A percentile compares a stretch with the other conserved stretches of the same genome.
Evolutionary conservation across 2,797 vertebrate genomes (phyloP).

Genomic region (Trachurus trachurus): DNA sequence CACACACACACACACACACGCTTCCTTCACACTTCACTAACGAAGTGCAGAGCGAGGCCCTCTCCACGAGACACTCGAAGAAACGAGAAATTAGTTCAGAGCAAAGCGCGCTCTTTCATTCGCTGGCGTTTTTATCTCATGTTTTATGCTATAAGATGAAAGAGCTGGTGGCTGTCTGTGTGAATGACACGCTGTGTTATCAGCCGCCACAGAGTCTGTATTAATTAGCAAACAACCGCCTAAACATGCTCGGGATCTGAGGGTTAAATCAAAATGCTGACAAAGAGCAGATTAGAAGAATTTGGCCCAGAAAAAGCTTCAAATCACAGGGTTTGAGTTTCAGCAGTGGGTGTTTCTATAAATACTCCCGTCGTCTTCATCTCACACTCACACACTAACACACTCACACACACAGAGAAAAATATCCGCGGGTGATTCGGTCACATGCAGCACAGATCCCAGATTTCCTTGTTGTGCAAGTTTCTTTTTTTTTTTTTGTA

Average conservation of each 20-base stretch:
- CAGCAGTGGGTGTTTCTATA: slow-evolving; percentile 52
- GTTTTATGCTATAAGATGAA: slow-evolving; percentile 65
- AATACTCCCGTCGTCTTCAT: slow-evolving; percentile 48
- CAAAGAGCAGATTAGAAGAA: slow-evolving; percentile 68
- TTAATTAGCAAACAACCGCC: slow-evolving; percentile 72
- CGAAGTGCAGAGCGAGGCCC: slow-evolving; percentile 16
- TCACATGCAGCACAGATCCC: slow-evolving; percentile 6
- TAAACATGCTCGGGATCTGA: slow-evolving; percentile 69
- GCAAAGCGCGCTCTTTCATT: slow-evolving; percentile 41
- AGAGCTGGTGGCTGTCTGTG: slow-evolving; percentile 60
- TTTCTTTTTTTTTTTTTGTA: too few relatives aligned
- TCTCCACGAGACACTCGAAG: slow-evolving; percentile 44
- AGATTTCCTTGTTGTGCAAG: slow-evolving; percentile 18
- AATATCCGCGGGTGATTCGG: slow-evolving; percentile 34
- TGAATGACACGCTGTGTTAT: slow-evolving; percentile 68
- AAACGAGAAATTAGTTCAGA: slow-evolving; percentile 48
- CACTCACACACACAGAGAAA: slow-evolving; percentile 13
- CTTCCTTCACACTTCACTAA: slow-evolving; percentile 27
- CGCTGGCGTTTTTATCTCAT: slow-evolving; percentile 42
- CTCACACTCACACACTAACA: background rate
- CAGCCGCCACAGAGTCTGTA: slow-evolving; percentile 55
- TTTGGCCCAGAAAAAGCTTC: slow-evolving; percentile 52
- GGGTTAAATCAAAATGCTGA: slow-evolving; percentile 71
- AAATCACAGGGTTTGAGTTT: slow-evolving; percentile 45
- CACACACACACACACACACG: slow-evolving; percentile 2